Percentiles rank a stretch among this genome's conserved stretches.
Evolutionary conservation across 2,113 vertebrate species (phyloP).

Genomic region (Alouatta palliata): DNA sequence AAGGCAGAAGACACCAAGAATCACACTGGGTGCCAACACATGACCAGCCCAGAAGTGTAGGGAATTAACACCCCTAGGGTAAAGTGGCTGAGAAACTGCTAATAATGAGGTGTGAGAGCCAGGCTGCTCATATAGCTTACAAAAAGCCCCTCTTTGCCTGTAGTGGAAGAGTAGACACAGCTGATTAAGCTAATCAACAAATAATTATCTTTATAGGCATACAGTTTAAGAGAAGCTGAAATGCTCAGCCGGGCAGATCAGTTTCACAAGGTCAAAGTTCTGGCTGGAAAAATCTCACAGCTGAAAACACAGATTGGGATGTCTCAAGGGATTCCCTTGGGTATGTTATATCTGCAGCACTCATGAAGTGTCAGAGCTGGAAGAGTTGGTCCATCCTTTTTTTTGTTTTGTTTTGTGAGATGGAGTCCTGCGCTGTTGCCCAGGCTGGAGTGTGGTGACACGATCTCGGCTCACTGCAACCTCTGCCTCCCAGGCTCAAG

Average conservation of each 20-base stretch:
- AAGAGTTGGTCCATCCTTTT: rapidly evolving
- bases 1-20: neutral
- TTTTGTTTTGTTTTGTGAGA: too few relatives aligned
- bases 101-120: neutral
- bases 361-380: neutral
- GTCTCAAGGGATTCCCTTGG: neutral
- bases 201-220: neutral
- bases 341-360: neutral
- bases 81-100: neutral
- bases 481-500: too few relatives aligned
- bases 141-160: neutral
- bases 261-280: neutral
- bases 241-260: neutral
- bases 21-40: rapidly evolving
- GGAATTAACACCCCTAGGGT: too few relatives aligned
- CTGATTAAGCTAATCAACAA: neutral
- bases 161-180: neutral
- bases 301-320: neutral
- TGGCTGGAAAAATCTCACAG: rapidly evolving
- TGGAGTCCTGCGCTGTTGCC: too few relatives aligned
- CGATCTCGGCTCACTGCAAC: too few relatives aligned
- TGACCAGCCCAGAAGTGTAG: neutral
- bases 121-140: neutral
- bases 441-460: too few relatives aligned
- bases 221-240: neutral